Evolutionary conservation across 1,140 invertebrate genomes (phyloP).

Genomic region (Drosophila busckii): DNA sequence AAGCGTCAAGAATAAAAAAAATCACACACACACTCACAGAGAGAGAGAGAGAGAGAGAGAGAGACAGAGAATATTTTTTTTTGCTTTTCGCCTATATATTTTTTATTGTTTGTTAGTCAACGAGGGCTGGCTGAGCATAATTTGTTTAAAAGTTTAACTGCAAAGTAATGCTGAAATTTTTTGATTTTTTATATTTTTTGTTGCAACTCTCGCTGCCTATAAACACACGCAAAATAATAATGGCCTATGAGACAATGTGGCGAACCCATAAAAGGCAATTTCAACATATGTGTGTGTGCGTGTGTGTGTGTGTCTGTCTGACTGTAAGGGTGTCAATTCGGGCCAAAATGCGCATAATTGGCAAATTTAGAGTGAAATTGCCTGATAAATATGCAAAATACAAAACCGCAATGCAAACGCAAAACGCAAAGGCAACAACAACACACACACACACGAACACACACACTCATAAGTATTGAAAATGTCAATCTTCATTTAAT

Average conservation of each 20-base stretch:
- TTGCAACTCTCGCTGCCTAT: constrained; percentile 30
- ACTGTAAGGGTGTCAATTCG: constrained; percentile 46
- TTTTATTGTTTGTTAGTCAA: too few relatives aligned
- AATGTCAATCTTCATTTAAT: constrained; percentile 11
- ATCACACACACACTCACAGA: constrained; percentile 1
- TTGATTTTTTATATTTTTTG: not conserved
- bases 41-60: not conserved
- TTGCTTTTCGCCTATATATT: too few relatives aligned
- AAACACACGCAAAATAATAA: constrained; percentile 27
- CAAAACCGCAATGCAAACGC: constrained; percentile 7
- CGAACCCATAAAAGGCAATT: constrained; percentile 43
- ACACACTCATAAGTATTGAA: not conserved
- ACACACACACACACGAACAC: not conserved
- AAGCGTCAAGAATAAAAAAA: constrained; percentile 35
- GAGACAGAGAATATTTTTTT: too few relatives aligned
- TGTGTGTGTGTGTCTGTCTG: constrained; percentile 6
- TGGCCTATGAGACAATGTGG: constrained; percentile 53
- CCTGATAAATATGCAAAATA: constrained; percentile 63
- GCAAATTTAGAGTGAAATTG: constrained; percentile 69
- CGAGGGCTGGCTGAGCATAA: too few relatives aligned
- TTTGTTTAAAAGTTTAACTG: not conserved
- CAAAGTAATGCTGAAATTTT: not conserved
- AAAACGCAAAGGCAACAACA: not conserved
- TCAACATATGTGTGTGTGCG: constrained; percentile 1
- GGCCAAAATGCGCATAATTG: constrained; percentile 70